These are phyloP conservation scores for Eulemur rufifrons DNA, from an alignment of 2,113 vertebrate species.

Conservation along the genomic window DNA sequence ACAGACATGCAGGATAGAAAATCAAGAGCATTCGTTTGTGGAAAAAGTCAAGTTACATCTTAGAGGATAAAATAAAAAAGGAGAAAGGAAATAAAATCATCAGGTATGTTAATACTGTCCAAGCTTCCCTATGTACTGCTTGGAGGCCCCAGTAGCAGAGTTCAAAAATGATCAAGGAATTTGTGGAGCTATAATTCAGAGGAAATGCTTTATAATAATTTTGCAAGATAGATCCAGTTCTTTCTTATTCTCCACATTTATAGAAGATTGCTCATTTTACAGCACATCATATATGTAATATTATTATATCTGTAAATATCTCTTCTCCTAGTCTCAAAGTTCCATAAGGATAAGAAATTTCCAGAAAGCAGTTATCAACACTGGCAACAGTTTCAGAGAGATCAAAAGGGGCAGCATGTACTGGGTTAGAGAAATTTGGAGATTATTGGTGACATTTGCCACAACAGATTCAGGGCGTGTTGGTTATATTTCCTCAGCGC, in stretches of 20 bases:
- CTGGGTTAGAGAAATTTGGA: neutral
- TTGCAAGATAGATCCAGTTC: neutral
- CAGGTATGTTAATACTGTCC: neutral
- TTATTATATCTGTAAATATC: neutral
- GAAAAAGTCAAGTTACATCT: neutral
- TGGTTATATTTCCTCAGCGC: neutral
- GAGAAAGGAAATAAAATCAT: neutral
- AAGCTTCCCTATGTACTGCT: neutral
- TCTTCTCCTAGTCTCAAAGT: neutral
- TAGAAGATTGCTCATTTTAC: neutral
- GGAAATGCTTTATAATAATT: neutral
- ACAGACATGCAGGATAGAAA: neutral
- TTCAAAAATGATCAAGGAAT: neutral
- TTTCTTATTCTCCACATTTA: neutral
- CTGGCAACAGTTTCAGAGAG: neutral
- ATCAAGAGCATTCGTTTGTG: neutral
- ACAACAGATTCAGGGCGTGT: neutral
- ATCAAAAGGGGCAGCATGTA: neutral
- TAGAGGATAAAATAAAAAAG: neutral
- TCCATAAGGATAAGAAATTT: neutral
- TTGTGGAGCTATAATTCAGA: neutral
- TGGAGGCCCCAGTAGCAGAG: neutral
- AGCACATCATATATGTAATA: neutral
- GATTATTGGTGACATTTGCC: neutral
- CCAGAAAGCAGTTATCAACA: neutral